Evolutionary conservation across 2,888 invertebrate species (phyloP), one percentile per base, ranked within the genome.

Genomic region (Chymomyza amoena): DNA sequence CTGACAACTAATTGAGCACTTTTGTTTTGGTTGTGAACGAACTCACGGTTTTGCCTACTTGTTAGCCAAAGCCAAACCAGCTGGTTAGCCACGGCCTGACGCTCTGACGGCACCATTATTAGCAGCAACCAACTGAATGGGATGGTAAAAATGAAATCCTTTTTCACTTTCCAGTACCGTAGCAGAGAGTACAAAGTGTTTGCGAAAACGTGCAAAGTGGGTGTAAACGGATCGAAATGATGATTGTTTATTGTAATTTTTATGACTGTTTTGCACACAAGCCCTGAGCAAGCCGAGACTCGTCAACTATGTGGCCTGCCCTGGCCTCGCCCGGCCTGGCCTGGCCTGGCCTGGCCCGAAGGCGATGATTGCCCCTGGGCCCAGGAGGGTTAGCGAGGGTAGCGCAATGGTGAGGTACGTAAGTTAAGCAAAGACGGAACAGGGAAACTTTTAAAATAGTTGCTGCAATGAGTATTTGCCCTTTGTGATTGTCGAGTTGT

Each of bases 231-330:
- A 87, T 84, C 79, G 84, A 85, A 79, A 79, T 80, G 88, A 84
- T 80, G 84, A 88, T 84, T 86, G 85, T 87, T 87, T 89, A 89
- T 88, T 83, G 87, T 88, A 83, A 84, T 89, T 89, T 89, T 88
- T 88, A 88, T 89, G 87, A 80, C 89, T 88, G 81, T 75, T 88
- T 89, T 79, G 88, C 89, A 89, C 85, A 89, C 89, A 88, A 89
- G 77, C 76, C 18, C 20, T 79, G 81, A 88, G 84, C 87, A 85
- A 15, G 20, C 6, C 6, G 20, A 18, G 88, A 87, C 88, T 75
- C 70, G 59, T 32, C 54, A 16, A 61, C 51, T 13, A 16, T 28
- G 9, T 16, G 32, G 32, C 32, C 32, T 32, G 32, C 32, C 7
- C 3, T 32, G 32, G 32, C 32, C 32, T 32, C 45, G 45, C 45